phyloP scores from a whole-genome alignment of 2,113 vertebrate species.

The Callaeas wilsoni region DNA sequence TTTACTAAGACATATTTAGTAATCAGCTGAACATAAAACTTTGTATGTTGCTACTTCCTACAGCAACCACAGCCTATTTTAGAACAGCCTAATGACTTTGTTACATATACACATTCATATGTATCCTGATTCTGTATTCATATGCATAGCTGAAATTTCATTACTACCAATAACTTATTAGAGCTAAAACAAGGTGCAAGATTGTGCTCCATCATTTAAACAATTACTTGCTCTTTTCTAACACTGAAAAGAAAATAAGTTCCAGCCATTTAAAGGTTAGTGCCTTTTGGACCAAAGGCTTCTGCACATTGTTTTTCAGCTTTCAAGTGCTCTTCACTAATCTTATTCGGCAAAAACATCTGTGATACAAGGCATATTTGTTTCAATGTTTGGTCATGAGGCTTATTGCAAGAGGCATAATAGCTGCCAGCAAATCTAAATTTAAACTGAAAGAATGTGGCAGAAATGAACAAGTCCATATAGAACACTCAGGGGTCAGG shows the following conservation, averaged over 20 bases:
- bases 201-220: neutral
- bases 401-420: slow-evolving; percentile 35
- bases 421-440: slow-evolving; percentile 60
- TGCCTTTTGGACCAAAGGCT: slow-evolving; percentile 44
- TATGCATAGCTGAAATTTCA: neutral
- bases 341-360: slow-evolving; percentile 68
- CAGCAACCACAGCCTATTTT: neutral
- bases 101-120: neutral
- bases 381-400: slow-evolving; percentile 44
- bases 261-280: slow-evolving; percentile 25
- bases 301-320: slow-evolving; percentile 61
- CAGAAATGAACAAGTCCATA: slow-evolving; percentile 52
- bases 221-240: slow-evolving; percentile 48
- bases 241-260: slow-evolving; percentile 39
- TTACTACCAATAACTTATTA: neutral
- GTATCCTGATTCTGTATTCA: neutral
- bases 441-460: slow-evolving; percentile 71
- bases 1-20: neutral
- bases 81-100: neutral
- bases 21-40: neutral
- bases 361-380: slow-evolving; percentile 66
- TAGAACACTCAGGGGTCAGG: slow-evolving; percentile 50
- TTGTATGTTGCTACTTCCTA: neutral
- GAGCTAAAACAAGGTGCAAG: neutral
- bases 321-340: slow-evolving; percentile 62